A percentile compares a stretch with the other conserved stretches of the same genome.
Conservation (phyloP, 2,888 invertebrate genomes). For the Xylota sylvarum region DNA sequence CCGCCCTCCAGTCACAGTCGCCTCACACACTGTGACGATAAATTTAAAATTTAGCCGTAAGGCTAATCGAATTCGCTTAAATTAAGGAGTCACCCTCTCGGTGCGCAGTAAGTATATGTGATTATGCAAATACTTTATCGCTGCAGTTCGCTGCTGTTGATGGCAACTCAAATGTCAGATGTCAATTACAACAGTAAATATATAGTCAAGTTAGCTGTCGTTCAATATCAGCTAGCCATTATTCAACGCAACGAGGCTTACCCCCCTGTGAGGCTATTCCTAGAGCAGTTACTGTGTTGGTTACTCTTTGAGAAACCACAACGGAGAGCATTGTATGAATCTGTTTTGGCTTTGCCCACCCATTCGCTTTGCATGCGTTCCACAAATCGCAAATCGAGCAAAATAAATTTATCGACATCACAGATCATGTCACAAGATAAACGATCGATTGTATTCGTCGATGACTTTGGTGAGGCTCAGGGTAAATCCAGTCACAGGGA, state of each 20-base stretch:
- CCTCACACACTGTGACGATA: conserved; percentile 18
- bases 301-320: conserved; percentile 40
- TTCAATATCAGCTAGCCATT: conserved; percentile 74
- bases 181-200: conserved; percentile 77
- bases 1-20: too few relatives aligned
- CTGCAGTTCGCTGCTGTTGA: conserved; percentile 60
- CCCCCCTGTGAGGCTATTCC: conserved; percentile 65
- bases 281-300: conserved; percentile 43
- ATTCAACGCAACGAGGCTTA: conserved; percentile 73
- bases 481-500: conserved; percentile 66
- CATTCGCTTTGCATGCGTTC: conserved; percentile 77
- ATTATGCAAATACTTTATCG: conserved; percentile 64
- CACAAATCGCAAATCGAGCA: conserved; percentile 77
- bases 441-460: conserved; percentile 80
- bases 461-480: conserved; percentile 69
- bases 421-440: conserved; percentile 81
- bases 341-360: conserved; percentile 75
- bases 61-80: conserved; percentile 71
- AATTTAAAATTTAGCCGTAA: conserved; percentile 59
- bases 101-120: conserved; percentile 40
- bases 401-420: conserved; percentile 79
- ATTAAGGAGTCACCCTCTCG: conserved; percentile 69
- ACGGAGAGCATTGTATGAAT: conserved; percentile 69
- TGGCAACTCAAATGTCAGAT: conserved; percentile 75
- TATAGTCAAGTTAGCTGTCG: conserved; percentile 76